Percentiles rank a stretch among this genome's conserved stretches.
Evolutionary conservation across 1,140 invertebrate species (phyloP).

Genomic region (Calosoma granatense): DNA sequence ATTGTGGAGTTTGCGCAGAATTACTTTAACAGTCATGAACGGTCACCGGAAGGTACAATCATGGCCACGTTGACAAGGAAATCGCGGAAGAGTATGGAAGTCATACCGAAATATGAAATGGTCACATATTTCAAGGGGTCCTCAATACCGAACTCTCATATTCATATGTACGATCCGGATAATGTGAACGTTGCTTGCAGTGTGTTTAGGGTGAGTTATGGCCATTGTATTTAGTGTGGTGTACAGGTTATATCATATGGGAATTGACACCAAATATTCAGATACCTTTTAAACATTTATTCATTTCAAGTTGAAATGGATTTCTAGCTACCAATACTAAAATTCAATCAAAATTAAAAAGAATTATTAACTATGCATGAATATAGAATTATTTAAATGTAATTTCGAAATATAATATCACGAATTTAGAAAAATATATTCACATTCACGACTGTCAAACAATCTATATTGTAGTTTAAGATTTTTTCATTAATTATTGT

Average conservation of each 20-base stretch:
- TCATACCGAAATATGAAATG: slow-evolving; percentile 87
- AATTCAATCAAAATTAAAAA: too few species aligned
- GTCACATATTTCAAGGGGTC: slow-evolving; percentile 78
- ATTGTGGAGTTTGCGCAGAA: slow-evolving; percentile 89
- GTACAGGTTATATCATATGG: neutral
- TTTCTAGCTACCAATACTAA: too few species aligned
- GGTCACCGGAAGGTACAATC: slow-evolving; percentile 74
- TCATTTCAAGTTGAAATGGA: neutral
- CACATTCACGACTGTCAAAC: too few species aligned
- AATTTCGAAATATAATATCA: too few species aligned
- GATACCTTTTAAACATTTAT: neutral
- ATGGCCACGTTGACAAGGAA: slow-evolving; percentile 83
- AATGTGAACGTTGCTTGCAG: slow-evolving; percentile 83
- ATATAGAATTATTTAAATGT: too few species aligned
- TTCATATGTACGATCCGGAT: slow-evolving; percentile 91
- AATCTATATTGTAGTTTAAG: neutral
- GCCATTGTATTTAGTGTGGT: neutral
- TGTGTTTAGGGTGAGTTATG: slow-evolving; percentile 70
- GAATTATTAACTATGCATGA: too few species aligned
- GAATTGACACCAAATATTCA: neutral
- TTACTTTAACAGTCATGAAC: slow-evolving; percentile 84
- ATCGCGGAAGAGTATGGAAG: slow-evolving; percentile 59
- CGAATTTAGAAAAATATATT: too few species aligned
- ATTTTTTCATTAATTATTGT: slow-evolving; percentile 8
- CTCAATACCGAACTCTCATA: slow-evolving; percentile 85